Base-by-base conservation (phyloP, 2,113 vertebrate species). In the Uropsilus gracilis region DNA sequence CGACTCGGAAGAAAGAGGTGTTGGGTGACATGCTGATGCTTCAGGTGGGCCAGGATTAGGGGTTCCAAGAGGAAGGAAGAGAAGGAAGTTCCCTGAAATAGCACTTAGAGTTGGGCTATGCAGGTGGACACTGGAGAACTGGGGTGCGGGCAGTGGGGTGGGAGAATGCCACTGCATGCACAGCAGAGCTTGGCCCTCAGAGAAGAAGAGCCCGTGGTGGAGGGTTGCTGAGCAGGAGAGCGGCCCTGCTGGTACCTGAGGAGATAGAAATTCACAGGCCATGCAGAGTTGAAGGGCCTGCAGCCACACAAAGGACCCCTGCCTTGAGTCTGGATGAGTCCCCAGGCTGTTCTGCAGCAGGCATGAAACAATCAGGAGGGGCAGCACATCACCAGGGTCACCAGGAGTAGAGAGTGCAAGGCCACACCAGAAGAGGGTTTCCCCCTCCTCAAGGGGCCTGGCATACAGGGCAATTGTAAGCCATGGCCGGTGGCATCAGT, bases 401-500 rank as follows among this genome's bases (percentile, higher is more conserved):
- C 5, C 8, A 13, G 50, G 4, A 0, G 24, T 32, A 50, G 50
- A 16, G 24, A 46, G 39, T 32, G 34, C 8, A 6, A 22, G 39
- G 50, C 48, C 24, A 30, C 11, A 24, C 8, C 24, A 30, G 50
- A 61, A 16, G 59, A 37, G 34, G 68, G 48, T 37, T n/a, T 22
- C 37, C 68, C 39, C 16, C 39, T 30, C 30, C 39, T 37, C 18
- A 2, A 20, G n/a, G 34, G 42, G 3, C 32, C 44, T 32, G 32
- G 24, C 13, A 12, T 1, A 0, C 8, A 26, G 37, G 30, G 6
- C 53, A 10, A 10, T 24, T 28, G 8, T 16, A 4, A 8, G 50
- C 48, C 11, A 5, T 2, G 4, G 24, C 44, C 1, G 0, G 14
- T 32, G 17, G 6, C 8, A 26, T 28, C 28, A 22, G 6, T n/a